Base-by-base conservation (phyloP, 2,113 vertebrate species). In the Scomber japonicus region DNA sequence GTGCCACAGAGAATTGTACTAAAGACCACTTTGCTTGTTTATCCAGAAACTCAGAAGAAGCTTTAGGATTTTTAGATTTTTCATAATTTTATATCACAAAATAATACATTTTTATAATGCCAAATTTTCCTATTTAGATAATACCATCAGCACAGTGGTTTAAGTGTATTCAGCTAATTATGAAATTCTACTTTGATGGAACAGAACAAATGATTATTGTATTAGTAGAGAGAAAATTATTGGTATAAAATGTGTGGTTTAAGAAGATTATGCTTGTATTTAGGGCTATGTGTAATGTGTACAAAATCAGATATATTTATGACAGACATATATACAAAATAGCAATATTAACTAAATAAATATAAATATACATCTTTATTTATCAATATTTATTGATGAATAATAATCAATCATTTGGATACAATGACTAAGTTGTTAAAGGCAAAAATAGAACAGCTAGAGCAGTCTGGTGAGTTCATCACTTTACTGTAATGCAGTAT, bases 141-240 rank as follows among this genome's bases (percentile, higher is more conserved):
- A 49, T 14, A 65, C 19, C 30, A 63, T 69, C 48, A 51, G 56
- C 65, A 44, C 50, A 55, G 13, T 35, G 31, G 55, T 51, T 16
- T 56, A 56, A 45, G 55, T 65, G 30, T 46, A 69, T 35, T 30
- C 9, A 67, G 49, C 21, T 14, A 35, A 61, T 79, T 68, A 78
- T 21, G 30, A 73, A 76, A 80, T 63, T 85, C 63, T 53, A 56
- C 45, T 62, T 55, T 40, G 13, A 75, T 53, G 55, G 30, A 71
- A 61, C 35, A 64, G 30, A 71, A 61, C 35, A 85, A 69, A 79
- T 80, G 5, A 11, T 1, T 54, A 30, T 70, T 56, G 50, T 40
- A 50, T 30, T 7, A 5, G 13, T 30, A 12, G 3, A 67, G 44
- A 61, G 9, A 11, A 73, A 67, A 9, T 19, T 49, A 72, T 63